Evolutionary conservation across 2,888 invertebrate genomes (phyloP), one percentile per base, ranked within the genome.

Genomic region (Platerodrilus igneus): DNA sequence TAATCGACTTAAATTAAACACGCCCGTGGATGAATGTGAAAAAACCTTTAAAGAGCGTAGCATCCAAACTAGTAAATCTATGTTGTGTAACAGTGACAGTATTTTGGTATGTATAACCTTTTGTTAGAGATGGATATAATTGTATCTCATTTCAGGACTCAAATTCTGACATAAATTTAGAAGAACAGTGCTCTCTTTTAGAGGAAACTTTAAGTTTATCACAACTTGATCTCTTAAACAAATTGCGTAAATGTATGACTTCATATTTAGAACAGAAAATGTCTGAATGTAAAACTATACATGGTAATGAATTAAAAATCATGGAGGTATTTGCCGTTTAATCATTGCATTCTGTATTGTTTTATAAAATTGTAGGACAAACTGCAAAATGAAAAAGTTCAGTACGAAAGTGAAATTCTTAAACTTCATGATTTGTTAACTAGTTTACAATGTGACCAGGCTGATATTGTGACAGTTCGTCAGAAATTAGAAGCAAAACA

Each of bases 401-500:
- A 72, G 1, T 73, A 72, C 45, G 69, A 70, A 0, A 52, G 64
- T 0, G 81, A 83, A 57, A 71, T 77, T 1, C 62, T 70, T 13
- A 68, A 68, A 23, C 54, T 81, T 18, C 68, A 74, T 42, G 76
- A 77, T 23, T 63, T 81, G 8, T 55, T 81, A 14, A 66, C 71
- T 0, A 74, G 70, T 4, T 73, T 79, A 0, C 77, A 78, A 57
- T 73, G 76, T 28, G 77, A 77, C 2, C 73, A 74, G 37, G 71
- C 69, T 0, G 77, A 77, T 40, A 63, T 83, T 11, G 69, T 74
- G 7, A 71, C 72, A 9, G 52, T 81, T 25, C 69, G 75, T 35
- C 64, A 71, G 16, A 83, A 83, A 55, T 63, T 85, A 16, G 78
- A 79, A 36, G 59, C 66, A 3, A 79, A 79, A 55, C 86, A 88